Evolutionary conservation across 1,140 invertebrate species (phyloP), one percentile per base, ranked within the genome.

Genomic region (Amyelois transitella): DNA sequence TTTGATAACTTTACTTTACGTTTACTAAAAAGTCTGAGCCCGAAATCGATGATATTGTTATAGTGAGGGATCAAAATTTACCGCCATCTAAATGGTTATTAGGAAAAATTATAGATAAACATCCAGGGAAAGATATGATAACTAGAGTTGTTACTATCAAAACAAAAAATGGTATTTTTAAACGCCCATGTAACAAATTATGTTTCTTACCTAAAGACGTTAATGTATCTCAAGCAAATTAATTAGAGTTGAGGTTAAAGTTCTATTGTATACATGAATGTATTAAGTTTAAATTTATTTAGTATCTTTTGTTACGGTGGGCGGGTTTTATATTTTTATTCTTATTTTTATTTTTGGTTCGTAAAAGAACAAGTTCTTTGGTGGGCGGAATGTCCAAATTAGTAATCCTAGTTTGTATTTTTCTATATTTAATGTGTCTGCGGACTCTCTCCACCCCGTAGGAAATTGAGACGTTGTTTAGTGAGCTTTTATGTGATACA

Each of bases 11-110:
- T 28, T 53, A 47, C 44, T 45, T 47, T 2, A 53, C 52, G 58
- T 43, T 1, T 28, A 50, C 20, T 17, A 60, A 60, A 38, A 44
- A 7, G 19, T 2, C 20, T 54, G 58, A 60, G 21, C 52, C 58
- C 21, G 21, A 60, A 47, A 20, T 55, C 12, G 19, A 51, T 47
- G 53, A 60, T 50, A 44, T 60, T 6, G 78, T 81, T 19, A 20
- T 84, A 7, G 12, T 83, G 1, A 62, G 65, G 47, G 66, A 80
- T 32, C 56, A 72, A 8, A 67, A 69, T 58, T 14, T 60, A n/a
- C 68, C 75, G 17, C 72, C 68, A 25, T 24, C 66, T 14, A 59
- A 65, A 28, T 86, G 83, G 80, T 25, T 53, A 6, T 21, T 84
- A 24, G 80, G 62, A 6, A 55, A 64, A 20, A 64, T 85, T 14